These are phyloP conservation scores for Pardalotus punctatus DNA, from an alignment of 2,113 vertebrate genomes.

Conservation along the genomic window DNA sequence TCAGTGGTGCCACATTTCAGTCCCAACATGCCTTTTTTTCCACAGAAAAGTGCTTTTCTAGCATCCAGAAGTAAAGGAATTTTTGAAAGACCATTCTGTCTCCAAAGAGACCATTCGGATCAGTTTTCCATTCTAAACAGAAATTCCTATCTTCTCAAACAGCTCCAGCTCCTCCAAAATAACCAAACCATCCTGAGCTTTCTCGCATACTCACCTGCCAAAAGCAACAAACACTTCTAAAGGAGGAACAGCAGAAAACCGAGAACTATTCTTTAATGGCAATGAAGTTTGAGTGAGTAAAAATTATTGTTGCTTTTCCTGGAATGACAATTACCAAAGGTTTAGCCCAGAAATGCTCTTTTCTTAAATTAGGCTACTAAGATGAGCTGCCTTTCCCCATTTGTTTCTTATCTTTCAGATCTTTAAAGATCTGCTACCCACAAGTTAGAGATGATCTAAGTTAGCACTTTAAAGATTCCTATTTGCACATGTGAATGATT, in stretches of 20 bases:
- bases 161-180: constrained; percentile 37
- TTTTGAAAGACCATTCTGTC: constrained; percentile 19
- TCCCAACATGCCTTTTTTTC: not conserved
- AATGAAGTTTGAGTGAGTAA: not conserved
- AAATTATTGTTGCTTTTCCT: not conserved
- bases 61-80: not conserved
- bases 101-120: constrained; percentile 37
- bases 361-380: not conserved
- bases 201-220: not conserved
- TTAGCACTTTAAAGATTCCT: not conserved
- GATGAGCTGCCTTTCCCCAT: not conserved
- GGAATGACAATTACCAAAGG: not conserved
- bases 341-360: not conserved
- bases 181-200: constrained; percentile 30
- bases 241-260: not conserved
- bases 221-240: constrained; percentile 12
- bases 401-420: not conserved
- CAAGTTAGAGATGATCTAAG: not conserved
- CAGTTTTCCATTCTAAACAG: constrained; percentile 23
- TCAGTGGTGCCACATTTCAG: not conserved
- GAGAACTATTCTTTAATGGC: not conserved
- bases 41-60: not conserved
- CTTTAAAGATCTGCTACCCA: not conserved
- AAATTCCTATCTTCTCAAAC: constrained; percentile 16
- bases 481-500: not conserved